phyloP scores from a whole-genome alignment of 1,140 invertebrate genomes.

The Atopsyche davidsoni region DNA sequence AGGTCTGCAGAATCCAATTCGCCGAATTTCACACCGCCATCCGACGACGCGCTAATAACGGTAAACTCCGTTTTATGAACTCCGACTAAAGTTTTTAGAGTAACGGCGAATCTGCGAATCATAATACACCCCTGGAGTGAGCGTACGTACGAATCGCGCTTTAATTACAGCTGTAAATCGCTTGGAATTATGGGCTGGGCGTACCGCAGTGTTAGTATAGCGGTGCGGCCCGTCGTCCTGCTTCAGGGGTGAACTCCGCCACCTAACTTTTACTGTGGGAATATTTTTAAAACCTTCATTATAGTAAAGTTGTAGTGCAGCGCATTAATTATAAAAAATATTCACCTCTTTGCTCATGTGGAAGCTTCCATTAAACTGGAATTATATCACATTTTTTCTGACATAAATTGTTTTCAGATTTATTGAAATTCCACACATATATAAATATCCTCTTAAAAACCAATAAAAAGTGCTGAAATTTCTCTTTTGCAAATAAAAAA shows the following conservation, averaged over 20 bases:
- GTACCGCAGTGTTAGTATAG: slow-evolving; percentile 19
- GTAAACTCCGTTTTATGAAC: too few relatives aligned
- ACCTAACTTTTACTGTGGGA: neutral
- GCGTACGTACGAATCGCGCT: slow-evolving; percentile 8
- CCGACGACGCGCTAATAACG: neutral
- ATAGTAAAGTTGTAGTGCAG: slow-evolving; percentile 3
- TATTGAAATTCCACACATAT: too few relatives aligned
- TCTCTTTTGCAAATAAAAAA: too few relatives aligned
- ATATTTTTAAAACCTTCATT: slow-evolving; percentile 18
- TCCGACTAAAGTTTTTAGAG: slow-evolving; percentile 6
- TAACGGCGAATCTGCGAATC: slow-evolving; percentile 16
- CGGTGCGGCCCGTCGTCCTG: neutral
- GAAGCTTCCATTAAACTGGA: too few relatives aligned
- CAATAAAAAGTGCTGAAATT: too few relatives aligned
- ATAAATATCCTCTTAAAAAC: too few relatives aligned
- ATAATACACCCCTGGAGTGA: slow-evolving; percentile 5
- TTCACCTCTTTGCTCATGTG: too few relatives aligned
- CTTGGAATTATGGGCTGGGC: slow-evolving; percentile 19
- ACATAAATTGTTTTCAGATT: too few relatives aligned
- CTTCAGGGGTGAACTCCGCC: neutral
- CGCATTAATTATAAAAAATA: too few relatives aligned
- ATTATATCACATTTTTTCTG: too few relatives aligned
- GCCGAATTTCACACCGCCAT: slow-evolving; percentile 11
- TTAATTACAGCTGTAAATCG: slow-evolving; percentile 27
- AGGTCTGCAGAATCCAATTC: too few relatives aligned